Base-by-base conservation (phyloP, 2,797 vertebrate genomes). In the Lepus townsendii region DNA sequence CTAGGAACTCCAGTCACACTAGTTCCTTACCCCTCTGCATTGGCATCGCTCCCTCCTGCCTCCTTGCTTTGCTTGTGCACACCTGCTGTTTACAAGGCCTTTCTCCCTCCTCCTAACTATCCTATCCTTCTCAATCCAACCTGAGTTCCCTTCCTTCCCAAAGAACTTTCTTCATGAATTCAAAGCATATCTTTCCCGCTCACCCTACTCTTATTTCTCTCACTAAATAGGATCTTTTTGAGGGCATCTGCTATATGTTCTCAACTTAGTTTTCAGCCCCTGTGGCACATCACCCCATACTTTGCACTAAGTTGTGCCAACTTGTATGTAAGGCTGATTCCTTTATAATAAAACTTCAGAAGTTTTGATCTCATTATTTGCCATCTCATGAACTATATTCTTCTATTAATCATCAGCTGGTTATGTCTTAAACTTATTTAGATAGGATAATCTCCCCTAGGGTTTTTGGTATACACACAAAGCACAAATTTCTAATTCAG, bases 381-480 rank as follows among this genome's bases (percentile, higher is more conserved):
- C 88, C 47, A 76, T 78, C 84, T 83, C 57, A 12, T 63, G 62
- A 95, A 90, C 54, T 93, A 91, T 72, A 93, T 75, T 83, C 60
- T 47, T 84, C 63, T 50, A 60, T 85, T 84, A 82, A 65, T 88
- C 62, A 78, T 57, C 35, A n/a, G 78, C 60, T 85, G 72, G 47
- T 77, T 94, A 82, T 94, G 94, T 94, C 52, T 93, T 79, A 85
- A 94, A 76, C 26, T 89, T 94, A 90, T 52, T 95, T 89, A 88
- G 30, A 88, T n/a, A 83, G 32, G 32, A 30, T 2, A 63, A 80
- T 88, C 93, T 84, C 42, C 65, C 57, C 42, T 57, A 50, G 86
- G 87, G 38, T 93, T 84, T 88, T 95, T 82, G 80, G 90, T 47
- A 93, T 63, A 38, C 10, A 69, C 26, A 52, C 78, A 95, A 95